These are phyloP conservation scores for Aphidoletes aphidimyza DNA, from an alignment of 2,888 invertebrate genomes.

Conservation along the genomic window DNA sequence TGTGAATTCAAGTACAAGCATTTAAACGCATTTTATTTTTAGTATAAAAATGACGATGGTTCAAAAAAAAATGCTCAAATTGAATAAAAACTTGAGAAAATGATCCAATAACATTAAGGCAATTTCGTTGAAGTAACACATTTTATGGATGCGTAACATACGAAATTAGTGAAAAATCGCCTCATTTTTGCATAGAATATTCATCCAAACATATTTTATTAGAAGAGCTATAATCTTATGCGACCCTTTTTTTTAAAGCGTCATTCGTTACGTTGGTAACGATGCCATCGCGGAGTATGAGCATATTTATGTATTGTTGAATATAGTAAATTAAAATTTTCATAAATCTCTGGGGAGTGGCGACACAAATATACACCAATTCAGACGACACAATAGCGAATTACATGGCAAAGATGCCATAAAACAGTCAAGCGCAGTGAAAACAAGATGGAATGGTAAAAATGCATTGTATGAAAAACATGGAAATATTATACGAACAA, in stretches of 20 bases:
- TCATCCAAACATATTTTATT: not conserved
- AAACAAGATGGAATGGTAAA: conserved; percentile 6
- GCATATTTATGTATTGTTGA: conserved; percentile 27
- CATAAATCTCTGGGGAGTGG: conserved; percentile 51
- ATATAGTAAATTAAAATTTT: conserved; percentile 46
- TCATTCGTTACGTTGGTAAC: conserved; percentile 34
- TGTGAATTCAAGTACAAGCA: no score
- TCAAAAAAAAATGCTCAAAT: no score
- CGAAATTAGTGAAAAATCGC: not conserved
- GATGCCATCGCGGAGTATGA: not conserved
- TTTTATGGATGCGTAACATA: not conserved
- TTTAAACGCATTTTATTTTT: no score
- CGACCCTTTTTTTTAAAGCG: conserved; percentile 30
- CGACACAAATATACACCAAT: not conserved
- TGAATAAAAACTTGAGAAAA: no score
- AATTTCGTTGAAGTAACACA: no score
- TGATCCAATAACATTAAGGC: no score
- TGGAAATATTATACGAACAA: conserved; percentile 18
- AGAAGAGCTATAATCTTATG: not conserved
- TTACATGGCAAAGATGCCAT: not conserved
- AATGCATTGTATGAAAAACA: conserved; percentile 27
- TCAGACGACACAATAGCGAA: conserved; percentile 36
- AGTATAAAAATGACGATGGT: no score
- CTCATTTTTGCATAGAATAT: not conserved
- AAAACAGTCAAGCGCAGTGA: not conserved